phyloP scores from a whole-genome alignment of 1,140 invertebrate species.

The Drosophila novamexicana region DNA sequence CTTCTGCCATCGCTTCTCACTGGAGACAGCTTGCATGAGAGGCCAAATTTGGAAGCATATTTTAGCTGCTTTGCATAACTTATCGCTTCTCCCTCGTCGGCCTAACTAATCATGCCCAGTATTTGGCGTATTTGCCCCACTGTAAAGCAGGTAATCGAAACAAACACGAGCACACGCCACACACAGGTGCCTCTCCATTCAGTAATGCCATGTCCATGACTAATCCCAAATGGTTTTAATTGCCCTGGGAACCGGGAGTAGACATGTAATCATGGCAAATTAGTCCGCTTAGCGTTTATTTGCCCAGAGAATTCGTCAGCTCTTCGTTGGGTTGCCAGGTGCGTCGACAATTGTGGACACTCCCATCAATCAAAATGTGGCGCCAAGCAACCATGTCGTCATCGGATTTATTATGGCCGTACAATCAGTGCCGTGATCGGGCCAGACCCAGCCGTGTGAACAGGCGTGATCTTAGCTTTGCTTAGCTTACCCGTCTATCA shows the following conservation, averaged over 20 bases:
- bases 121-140: conserved; percentile 22
- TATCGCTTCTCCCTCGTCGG: no score
- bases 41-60: neutral
- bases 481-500: conserved; percentile 5
- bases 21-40: neutral
- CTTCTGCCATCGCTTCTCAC: neutral
- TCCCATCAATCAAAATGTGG: conserved; percentile 22
- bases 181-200: conserved; percentile 6
- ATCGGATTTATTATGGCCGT: conserved; percentile 39
- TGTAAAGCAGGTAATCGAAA: conserved; percentile 14
- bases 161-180: conserved; percentile 33
- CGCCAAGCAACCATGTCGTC: conserved; percentile 25
- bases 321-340: conserved; percentile 25
- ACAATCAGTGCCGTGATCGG: conserved; percentile 36
- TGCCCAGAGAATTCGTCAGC: conserved; percentile 10
- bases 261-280: conserved; percentile 59
- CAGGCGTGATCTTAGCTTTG: conserved; percentile 64
- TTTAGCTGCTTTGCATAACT: conserved; percentile 5
- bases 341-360: conserved; percentile 5
- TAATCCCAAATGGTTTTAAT: conserved; percentile 57
- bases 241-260: conserved; percentile 38
- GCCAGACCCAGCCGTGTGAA: conserved; percentile 39
- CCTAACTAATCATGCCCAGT: neutral
- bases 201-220: conserved; percentile 43
- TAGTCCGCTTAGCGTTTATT: conserved; percentile 37